Evolutionary conservation across 2,888 invertebrate genomes (phyloP).

Genomic region (Diogma glabrata): DNA sequence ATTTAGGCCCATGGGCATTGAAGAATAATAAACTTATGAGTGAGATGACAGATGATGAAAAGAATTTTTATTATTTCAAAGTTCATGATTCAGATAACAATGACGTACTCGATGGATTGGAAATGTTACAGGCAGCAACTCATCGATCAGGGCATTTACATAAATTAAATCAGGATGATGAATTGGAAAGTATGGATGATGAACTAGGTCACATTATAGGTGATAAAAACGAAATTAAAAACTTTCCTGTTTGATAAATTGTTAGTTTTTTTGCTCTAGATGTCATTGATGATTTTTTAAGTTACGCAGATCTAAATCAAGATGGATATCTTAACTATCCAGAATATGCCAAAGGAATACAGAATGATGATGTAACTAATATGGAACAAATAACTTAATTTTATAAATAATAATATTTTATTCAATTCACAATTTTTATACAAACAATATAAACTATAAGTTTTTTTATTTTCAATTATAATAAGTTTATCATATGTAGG

Average conservation of each 20-base stretch:
- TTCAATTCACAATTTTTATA: no score
- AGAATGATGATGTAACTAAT: conserved; percentile 12
- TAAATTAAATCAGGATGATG: conserved; percentile 50
- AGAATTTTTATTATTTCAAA: conserved; percentile 36
- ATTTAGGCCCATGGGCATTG: conserved; percentile 52
- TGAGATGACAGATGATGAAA: conserved; percentile 71
- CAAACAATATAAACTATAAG: no score
- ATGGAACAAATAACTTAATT: no score
- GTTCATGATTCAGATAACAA: conserved; percentile 85
- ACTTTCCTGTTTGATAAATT: neutral
- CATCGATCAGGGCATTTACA: conserved; percentile 40
- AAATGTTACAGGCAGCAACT: conserved; percentile 55
- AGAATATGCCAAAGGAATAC: conserved; percentile 49
- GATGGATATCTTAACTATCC: conserved; percentile 80
- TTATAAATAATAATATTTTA: no score
- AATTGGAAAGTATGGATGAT: conserved; percentile 29
- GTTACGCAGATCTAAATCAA: conserved; percentile 69
- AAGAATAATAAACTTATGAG: conserved; percentile 45
- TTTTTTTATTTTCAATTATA: no score
- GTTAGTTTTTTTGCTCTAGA: conserved; percentile 40
- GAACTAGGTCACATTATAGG: conserved; percentile 33
- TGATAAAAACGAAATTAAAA: conserved; percentile 17
- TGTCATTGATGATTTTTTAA: conserved; percentile 72
- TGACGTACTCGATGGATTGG: conserved; percentile 77
- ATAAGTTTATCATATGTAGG: neutral